Evolutionary conservation across 53 echinoderm and acorn worm species (phyloP).

Genomic region (Apostichopus leukothele): DNA sequence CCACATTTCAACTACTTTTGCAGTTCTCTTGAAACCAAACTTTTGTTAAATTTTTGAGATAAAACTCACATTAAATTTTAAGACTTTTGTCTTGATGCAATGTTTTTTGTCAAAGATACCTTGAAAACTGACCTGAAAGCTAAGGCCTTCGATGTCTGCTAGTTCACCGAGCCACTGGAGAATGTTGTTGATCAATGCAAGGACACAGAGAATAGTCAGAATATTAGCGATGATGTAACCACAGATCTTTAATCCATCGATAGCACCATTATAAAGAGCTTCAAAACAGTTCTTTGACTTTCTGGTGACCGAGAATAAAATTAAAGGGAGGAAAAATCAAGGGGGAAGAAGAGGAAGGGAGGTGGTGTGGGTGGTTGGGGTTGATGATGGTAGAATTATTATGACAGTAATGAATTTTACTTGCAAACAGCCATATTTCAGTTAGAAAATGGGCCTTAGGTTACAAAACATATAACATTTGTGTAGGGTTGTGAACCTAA

Average conservation of each 20-base stretch:
- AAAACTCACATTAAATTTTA: no score
- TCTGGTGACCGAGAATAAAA: constrained; percentile 36
- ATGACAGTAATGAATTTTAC: no score
- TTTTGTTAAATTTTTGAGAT: no score
- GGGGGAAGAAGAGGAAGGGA: not conserved
- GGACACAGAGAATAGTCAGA: constrained; percentile 75
- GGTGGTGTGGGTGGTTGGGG: no score
- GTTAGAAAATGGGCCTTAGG: no score
- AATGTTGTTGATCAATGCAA: constrained; percentile 78
- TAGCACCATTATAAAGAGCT: constrained; percentile 81
- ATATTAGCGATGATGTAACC: constrained; percentile 89
- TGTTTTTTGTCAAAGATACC: no score
- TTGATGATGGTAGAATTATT: no score
- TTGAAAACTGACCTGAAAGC: constrained; percentile 68
- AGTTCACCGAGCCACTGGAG: constrained; percentile 73
- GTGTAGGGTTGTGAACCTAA: no score
- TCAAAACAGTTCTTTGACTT: constrained; percentile 75
- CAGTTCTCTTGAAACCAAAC: not conserved
- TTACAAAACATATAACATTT: no score
- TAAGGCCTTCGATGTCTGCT: constrained; percentile 64
- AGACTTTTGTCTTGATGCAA: no score
- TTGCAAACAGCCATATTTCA: no score
- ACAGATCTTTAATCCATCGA: constrained; percentile 92
- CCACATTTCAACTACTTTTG: no score
- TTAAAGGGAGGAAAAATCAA: not conserved